A percentile compares a stretch with the other conserved stretches of the same genome.
These are phyloP conservation scores for zebrafish (Danio rerio) DNA, from an alignment of 2,113 vertebrate genomes.

Conservation along the genomic window GRCz12tu NC_133187.1:37853001-37853500, in stretches of 20 bases:
- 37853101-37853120: conserved; percentile 53
- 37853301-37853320: conserved; percentile 63
- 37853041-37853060: conserved; percentile 63
- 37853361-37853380: background rate
- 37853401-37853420: conserved; percentile 64
- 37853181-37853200: background rate
- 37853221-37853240: conserved; percentile 64
- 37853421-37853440: conserved; percentile 65
- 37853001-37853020: conserved; percentile 62
- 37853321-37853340: conserved; percentile 70
- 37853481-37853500: conserved; percentile 44
- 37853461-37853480: conserved; percentile 61
- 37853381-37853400: conserved; percentile 65
- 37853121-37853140: background rate
- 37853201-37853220: conserved; percentile 64
- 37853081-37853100: conserved; percentile 67
- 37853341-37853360: conserved; percentile 59
- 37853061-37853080: conserved; percentile 60
- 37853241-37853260: conserved; percentile 69
- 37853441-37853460: conserved; percentile 64
- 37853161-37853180: background rate
- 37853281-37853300: conserved; percentile 67
- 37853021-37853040: conserved; percentile 56
- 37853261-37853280: conserved; percentile 57
- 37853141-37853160: background rate